These are phyloP conservation scores for Alloscopus bannaensis DNA, from an alignment of 2,888 invertebrate species.

Conservation along the genomic window DNA sequence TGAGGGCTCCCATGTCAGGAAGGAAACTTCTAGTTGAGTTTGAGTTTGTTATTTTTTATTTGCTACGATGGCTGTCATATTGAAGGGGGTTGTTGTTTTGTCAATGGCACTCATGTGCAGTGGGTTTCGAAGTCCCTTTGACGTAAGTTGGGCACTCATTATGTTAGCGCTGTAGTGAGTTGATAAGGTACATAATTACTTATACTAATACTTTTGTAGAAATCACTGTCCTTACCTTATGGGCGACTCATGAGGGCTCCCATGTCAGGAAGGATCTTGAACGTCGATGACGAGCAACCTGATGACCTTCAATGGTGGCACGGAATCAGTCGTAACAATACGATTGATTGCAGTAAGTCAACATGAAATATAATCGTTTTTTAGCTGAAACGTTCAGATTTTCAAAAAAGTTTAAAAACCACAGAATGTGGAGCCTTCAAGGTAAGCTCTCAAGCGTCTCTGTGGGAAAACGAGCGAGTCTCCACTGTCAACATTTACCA, in stretches of 20 bases:
- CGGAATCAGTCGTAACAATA: constrained; percentile 64
- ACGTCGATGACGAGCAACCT: constrained; percentile 10
- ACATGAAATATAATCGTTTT: neutral
- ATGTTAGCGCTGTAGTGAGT: no score
- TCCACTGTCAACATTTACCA: constrained; percentile 62
- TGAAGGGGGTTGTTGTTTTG: constrained; percentile 2
- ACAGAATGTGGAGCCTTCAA: constrained; percentile 66
- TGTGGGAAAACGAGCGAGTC: constrained; percentile 67
- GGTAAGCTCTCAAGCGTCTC: constrained; percentile 30
- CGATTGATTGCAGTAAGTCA: constrained; percentile 66
- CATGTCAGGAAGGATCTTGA: constrained; percentile 43
- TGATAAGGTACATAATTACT: no score
- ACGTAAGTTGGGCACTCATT: no score
- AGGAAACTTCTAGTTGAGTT: no score
- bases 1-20: constrained; percentile 60
- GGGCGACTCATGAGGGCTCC: constrained; percentile 60
- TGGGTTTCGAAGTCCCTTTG: constrained; percentile 53
- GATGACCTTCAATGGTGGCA: constrained; percentile 67
- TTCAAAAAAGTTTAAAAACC: no score
- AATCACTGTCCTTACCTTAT: constrained; percentile 58
- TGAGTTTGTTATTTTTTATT: no score
- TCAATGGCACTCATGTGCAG: constrained; percentile 4
- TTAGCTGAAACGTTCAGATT: no score
- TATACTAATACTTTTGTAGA: constrained; percentile 27
- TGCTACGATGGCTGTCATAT: no score